Conservation (phyloP, 2,797 vertebrate genomes). For the Hypotaenidia philippensis region DNA sequence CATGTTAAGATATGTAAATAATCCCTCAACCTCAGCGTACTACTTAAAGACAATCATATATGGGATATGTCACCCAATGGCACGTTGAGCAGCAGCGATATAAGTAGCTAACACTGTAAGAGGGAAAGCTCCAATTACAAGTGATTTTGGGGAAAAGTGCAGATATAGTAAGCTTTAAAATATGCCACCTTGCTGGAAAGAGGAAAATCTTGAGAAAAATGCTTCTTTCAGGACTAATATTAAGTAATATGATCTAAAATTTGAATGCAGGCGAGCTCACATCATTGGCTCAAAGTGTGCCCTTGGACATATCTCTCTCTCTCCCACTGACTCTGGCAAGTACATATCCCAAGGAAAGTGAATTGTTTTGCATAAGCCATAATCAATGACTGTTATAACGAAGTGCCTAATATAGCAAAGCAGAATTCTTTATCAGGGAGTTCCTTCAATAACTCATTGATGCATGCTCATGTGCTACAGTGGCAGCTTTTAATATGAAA, state of each 20-base stretch:
- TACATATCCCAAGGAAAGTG: not conserved
- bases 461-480: not conserved
- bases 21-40: not conserved
- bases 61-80: not conserved
- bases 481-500: not conserved
- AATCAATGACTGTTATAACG: not conserved
- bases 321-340: not conserved
- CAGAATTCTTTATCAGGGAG: not conserved
- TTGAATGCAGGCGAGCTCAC: not conserved
- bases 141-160: not conserved
- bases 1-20: slow-evolving; percentile 59
- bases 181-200: not conserved
- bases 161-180: not conserved
- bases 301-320: not conserved
- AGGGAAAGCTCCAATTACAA: not conserved
- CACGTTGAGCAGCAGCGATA: not conserved
- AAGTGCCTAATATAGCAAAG: slow-evolving; percentile 48
- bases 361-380: slow-evolving; percentile 49
- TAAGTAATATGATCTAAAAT: not conserved
- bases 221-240: not conserved
- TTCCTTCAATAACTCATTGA: not conserved
- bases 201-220: not conserved
- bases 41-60: slow-evolving; percentile 41
- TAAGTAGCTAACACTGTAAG: not conserved
- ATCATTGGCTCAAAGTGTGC: not conserved